Evolutionary conservation across 53 echinoderm and acorn worm genomes (phyloP), one percentile per base, ranked within the genome.

Genomic region (Hippasteria phrygiana): DNA sequence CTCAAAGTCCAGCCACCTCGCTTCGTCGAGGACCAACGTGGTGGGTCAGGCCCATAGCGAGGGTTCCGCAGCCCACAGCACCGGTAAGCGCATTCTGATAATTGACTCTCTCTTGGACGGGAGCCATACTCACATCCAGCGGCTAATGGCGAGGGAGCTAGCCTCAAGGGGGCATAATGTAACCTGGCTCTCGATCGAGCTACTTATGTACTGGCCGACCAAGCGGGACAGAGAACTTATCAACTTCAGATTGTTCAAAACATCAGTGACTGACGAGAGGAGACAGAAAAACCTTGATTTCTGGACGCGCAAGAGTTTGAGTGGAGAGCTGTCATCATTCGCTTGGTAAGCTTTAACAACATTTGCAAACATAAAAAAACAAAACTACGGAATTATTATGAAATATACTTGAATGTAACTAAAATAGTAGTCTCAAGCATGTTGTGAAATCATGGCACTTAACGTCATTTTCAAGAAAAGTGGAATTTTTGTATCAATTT

Each of bases 101-200:
- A 50, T 85, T 2, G 85, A 85, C 71, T 85, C 71, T 14, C 6
- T 85, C 26, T 48, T 85, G 85, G 85, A 85, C 71, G 85, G 85
- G 50, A 85, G 85, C 36, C 85, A 85, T 39, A 70, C 85, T 4
- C 85, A 85, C 37, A 85, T 85, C 48, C 85, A 85, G 53, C 48
- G 88, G 17, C 16, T 63, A 5, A 74, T 74, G 88, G 88, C 88
- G 24, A 74, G 88, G 62, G 88, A 74, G 36, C 41, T 88, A 75
- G 88, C 88, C 27, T 74, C 75, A 4, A 75, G 75, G 43, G 88
- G 88, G 8, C 91, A 95, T 46, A 83, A 95, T 33, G 92, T 95
- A 14, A 92, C 92, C 11, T 83, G 90, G 40, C 66, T 95, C 7
- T 43, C 92, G 27, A 53, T 87, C 69, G 78, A 90, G n/a, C 35